Base-by-base conservation (phyloP, 2,888 invertebrate species). In the Nebria brevicollis region DNA sequence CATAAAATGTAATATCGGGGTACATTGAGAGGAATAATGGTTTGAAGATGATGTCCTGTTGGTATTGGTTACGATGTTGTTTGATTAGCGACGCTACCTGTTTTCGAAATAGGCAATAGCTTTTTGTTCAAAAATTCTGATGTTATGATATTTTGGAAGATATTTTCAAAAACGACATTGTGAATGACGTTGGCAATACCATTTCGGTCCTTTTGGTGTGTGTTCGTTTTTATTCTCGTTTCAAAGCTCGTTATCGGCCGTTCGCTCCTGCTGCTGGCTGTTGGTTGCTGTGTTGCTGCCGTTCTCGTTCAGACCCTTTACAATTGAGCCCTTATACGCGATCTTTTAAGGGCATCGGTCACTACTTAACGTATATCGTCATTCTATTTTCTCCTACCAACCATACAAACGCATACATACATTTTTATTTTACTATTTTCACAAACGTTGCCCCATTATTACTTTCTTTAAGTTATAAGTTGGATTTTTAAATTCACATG, bases 171-270 rank as follows among this genome's bases (percentile, higher is more conserved):
- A 77, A 77, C 68, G 77, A 77, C 68, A 25, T 25, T 25, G 66
- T 66, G 13, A 66, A 66, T 66, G 15, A 25, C 66, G 66, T 66
- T 66, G 43, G 68, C 68, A 20, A 54, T 26, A 43, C 54, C 68
- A 68, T 20, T 77, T 77, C 77, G 70, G 70, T 77, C 77, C 68
- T 43, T 41, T 25, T 34, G 34, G 34, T 34, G 34, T 34, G 41
- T 70, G 70, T 54, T 77, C 70, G 77, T 43, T 70, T 43, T 77
- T 77, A 77, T 70, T 77, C 66, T 66, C 77, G 77, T 77, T 77
- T 70, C 77, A 68, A 70, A 77, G 77, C 77, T 77, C 77, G 77
- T 77, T 77, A 77, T 77, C 77, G 77, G 34, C 54, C 77, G 70
- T 68, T 77, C 68, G 77, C 77, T 77, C 68, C 34, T 34, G 34